A percentile compares a stretch with the other conserved stretches of the same genome.
Conservation (phyloP, 2,797 vertebrate genomes). For the Prionace glauca region DNA sequence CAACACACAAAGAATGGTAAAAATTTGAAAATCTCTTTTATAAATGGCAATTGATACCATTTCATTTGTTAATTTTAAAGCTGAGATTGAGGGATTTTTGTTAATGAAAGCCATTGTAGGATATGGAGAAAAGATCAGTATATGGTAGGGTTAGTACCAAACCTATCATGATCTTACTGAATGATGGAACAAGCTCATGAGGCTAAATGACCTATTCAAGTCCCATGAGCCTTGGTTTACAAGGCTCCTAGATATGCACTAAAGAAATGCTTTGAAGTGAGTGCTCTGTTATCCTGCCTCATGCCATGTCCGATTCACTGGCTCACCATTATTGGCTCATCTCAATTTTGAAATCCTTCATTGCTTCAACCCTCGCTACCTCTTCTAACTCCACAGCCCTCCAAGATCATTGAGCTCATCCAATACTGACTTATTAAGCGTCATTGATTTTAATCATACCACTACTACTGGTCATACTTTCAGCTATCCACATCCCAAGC, state of each 20-base stretch:
- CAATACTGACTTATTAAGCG: neutral
- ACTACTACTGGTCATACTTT: neutral
- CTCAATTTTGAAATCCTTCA: neutral
- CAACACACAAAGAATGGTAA: no score
- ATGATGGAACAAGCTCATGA: no score
- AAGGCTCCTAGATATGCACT: neutral
- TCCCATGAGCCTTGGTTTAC: neutral
- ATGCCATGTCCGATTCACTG: neutral
- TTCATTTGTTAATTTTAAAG: no score
- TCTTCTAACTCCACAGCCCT: neutral
- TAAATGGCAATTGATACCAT: no score
- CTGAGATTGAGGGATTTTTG: no score
- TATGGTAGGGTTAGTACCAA: no score
- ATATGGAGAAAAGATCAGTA: no score
- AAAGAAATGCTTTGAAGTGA: neutral
- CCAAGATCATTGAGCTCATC: neutral
- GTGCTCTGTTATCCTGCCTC: neutral
- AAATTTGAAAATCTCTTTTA: no score
- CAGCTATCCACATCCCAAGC: no score
- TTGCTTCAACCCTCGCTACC: neutral
- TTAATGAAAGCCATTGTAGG: no score
- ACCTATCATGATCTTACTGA: no score
- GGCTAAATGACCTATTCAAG: no score
- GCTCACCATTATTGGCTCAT: neutral
- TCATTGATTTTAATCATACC: neutral